These are phyloP conservation scores for Aphelocoma californica DNA, from an alignment of 2,797 vertebrate genomes.

Conservation along the genomic window DNA sequence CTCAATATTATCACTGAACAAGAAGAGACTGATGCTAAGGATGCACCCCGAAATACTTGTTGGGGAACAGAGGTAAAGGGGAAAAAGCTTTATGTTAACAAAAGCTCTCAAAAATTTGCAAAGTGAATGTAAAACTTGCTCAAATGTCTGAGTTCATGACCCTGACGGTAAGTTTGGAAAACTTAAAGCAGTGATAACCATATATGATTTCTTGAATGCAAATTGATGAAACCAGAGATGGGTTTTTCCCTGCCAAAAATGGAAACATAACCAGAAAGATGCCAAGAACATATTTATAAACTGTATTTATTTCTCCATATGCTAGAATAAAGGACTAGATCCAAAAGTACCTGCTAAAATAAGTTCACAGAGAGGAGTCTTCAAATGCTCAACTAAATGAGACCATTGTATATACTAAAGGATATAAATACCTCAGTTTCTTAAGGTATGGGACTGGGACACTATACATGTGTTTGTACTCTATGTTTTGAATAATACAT, in stretches of 20 bases:
- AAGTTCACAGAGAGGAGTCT: neutral
- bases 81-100: neutral
- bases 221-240: constrained; percentile 38
- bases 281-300: constrained; percentile 44
- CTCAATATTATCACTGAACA: neutral
- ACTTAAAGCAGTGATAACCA: constrained; percentile 30
- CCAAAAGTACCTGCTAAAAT: constrained; percentile 21
- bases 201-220: constrained; percentile 19
- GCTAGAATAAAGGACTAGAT: constrained; percentile 1
- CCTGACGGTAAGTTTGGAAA: neutral
- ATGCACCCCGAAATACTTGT: neutral
- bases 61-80: neutral
- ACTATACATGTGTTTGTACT: neutral
- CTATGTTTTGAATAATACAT: neutral
- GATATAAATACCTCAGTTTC: neutral
- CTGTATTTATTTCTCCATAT: constrained; percentile 41
- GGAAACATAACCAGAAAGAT: constrained; percentile 24
- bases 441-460: neutral
- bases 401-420: neutral
- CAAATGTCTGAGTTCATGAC: neutral
- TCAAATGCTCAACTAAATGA: neutral
- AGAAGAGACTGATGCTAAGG: neutral
- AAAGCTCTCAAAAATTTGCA: neutral
- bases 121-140: neutral
- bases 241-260: constrained; percentile 38